These are phyloP conservation scores for Perca schrenkii DNA, from an alignment of 2,113 vertebrate species.

Conservation along the genomic window DNA sequence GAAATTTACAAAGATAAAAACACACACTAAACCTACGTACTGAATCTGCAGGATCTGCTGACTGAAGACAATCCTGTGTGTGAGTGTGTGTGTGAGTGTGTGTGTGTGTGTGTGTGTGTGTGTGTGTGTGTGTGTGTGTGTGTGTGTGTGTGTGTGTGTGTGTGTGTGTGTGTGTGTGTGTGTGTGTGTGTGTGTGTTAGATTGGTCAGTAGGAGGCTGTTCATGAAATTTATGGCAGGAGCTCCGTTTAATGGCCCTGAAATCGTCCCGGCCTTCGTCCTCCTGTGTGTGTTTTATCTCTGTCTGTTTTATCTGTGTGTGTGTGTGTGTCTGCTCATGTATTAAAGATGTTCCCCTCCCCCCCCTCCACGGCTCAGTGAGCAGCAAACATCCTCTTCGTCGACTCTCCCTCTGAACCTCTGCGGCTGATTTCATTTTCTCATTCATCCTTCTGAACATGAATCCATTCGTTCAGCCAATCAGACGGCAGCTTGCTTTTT, in stretches of 20 bases:
- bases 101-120: constrained; percentile 20
- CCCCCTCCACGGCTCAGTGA: constrained; percentile 26
- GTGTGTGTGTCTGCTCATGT: constrained; percentile 50
- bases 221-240: constrained; percentile 63
- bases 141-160: constrained; percentile 28
- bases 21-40: constrained; percentile 26
- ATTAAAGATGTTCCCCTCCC: constrained; percentile 66
- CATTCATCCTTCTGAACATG: neutral
- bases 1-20: neutral
- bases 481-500: neutral
- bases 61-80: constrained; percentile 17
- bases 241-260: constrained; percentile 57
- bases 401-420: neutral
- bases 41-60: constrained; percentile 39
- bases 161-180: constrained; percentile 37
- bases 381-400: constrained; percentile 36
- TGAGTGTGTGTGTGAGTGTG: too few relatives aligned
- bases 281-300: neutral
- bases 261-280: constrained; percentile 23
- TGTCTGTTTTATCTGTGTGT: constrained; percentile 27
- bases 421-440: neutral
- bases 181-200: neutral
- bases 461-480: constrained; percentile 14
- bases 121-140: constrained; percentile 24
- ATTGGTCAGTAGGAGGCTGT: constrained; percentile 55